Conservation (phyloP, 1,140 invertebrate genomes). For the Drosophila bipectinata region DNA sequence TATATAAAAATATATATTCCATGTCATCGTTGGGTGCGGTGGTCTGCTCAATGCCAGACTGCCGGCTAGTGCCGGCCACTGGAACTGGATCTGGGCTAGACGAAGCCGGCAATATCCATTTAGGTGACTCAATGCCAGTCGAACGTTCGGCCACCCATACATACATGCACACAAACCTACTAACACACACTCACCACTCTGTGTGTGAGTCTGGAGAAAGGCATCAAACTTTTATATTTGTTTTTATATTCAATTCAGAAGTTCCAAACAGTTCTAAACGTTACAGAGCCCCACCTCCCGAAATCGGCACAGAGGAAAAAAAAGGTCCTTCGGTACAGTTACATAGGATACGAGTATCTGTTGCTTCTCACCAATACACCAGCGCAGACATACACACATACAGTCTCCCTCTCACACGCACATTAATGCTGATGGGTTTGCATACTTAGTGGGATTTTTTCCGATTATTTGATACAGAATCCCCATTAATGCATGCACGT, state of each 20-base stretch:
- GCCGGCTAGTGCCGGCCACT: constrained; percentile 46
- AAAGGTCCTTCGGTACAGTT: constrained; percentile 21
- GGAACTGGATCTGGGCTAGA: constrained; percentile 58
- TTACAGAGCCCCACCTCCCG: constrained; percentile 4
- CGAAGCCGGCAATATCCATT: constrained; percentile 67
- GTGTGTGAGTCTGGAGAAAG: constrained; percentile 24
- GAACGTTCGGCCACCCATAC: constrained; percentile 36
- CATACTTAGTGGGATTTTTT: constrained; percentile 43
- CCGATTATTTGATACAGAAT: constrained; percentile 66
- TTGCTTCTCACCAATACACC: constrained; percentile 36
- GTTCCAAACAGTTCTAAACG: constrained; percentile 46
- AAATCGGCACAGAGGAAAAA: constrained; percentile 1
- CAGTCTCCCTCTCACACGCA: constrained; percentile 5
- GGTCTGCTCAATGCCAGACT: constrained; percentile 68
- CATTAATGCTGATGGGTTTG: constrained; percentile 30
- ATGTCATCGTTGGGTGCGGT: constrained; percentile 66
- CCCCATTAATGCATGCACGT: constrained; percentile 63
- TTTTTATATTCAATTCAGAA: constrained; percentile 79
- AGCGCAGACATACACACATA: not conserved
- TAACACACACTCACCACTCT: constrained; percentile 3
- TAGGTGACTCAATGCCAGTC: constrained; percentile 62
- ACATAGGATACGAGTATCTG: constrained; percentile 33
- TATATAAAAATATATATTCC: constrained; percentile 80
- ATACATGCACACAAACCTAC: constrained; percentile 19
- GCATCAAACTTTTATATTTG: constrained; percentile 76